Conservation (phyloP, 2,797 vertebrate genomes). For the Leucoraja ocellata region DNA sequence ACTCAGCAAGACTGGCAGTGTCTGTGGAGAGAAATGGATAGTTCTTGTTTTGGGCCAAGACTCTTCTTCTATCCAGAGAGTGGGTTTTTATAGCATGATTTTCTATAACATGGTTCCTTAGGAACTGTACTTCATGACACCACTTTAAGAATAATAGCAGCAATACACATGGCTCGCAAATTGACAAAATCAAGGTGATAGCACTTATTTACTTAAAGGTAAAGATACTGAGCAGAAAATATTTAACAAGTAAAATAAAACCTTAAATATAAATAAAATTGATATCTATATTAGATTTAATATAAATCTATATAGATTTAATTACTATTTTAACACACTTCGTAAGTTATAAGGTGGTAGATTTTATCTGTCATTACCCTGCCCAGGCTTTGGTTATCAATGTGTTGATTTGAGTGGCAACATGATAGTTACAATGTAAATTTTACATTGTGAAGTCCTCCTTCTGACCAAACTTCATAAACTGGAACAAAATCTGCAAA, state of each 20-base stretch:
- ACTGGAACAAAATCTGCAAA: neutral
- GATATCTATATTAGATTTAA: no score
- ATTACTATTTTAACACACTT: neutral
- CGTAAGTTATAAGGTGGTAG: neutral
- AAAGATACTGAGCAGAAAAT: neutral
- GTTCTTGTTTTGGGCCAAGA: no score
- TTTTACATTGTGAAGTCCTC: neutral
- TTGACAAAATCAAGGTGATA: neutral
- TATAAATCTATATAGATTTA: neutral
- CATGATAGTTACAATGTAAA: neutral
- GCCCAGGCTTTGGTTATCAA: neutral
- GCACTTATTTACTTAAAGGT: neutral
- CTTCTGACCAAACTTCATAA: neutral
- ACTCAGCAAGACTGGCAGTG: no score
- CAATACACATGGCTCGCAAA: neutral
- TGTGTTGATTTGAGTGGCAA: neutral
- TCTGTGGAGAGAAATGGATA: no score
- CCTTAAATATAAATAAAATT: neutral
- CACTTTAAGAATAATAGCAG: neutral
- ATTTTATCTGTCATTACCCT: neutral
- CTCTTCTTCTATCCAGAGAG: no score
- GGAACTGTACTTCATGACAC: neutral
- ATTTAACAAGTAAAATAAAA: neutral
- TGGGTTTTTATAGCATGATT: no score
- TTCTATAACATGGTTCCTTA: no score